Percentiles rank a stretch among this genome's conserved stretches.
Evolutionary conservation across 2,113 vertebrate species (phyloP).

Genomic region (Herpailurus yagouaroundi): DNA sequence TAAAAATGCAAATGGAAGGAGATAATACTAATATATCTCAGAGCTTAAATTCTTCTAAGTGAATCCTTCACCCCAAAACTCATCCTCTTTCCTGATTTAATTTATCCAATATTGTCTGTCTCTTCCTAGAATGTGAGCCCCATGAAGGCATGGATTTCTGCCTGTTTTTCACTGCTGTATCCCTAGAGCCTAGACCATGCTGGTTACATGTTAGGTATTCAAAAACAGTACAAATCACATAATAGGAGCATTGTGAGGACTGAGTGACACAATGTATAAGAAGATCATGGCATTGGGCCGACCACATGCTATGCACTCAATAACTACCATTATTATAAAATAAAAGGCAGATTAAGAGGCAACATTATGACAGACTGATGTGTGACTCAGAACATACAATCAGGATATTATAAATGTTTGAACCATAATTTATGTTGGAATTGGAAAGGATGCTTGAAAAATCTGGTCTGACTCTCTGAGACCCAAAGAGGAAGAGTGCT

Average conservation of each 20-base stretch:
- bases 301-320: neutral
- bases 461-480: neutral
- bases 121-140: neutral
- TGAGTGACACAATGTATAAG: neutral
- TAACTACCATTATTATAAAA: neutral
- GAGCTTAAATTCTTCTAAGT: slow-evolving; percentile 11
- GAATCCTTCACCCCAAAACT: neutral
- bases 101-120: neutral
- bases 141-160: neutral
- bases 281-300: neutral
- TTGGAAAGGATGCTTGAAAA: neutral
- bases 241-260: neutral
- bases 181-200: neutral
- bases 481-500: neutral
- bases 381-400: neutral
- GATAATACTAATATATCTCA: neutral
- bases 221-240: neutral
- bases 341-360: neutral
- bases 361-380: neutral
- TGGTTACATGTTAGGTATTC: neutral
- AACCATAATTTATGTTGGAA: neutral
- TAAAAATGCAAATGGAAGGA: neutral
- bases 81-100: slow-evolving; percentile 20
- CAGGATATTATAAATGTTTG: neutral
- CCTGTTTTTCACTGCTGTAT: neutral